Evolutionary conservation across 2,888 invertebrate species (phyloP), one percentile per base, ranked within the genome.

Genomic region (Petrolisthes manimaculis): DNA sequence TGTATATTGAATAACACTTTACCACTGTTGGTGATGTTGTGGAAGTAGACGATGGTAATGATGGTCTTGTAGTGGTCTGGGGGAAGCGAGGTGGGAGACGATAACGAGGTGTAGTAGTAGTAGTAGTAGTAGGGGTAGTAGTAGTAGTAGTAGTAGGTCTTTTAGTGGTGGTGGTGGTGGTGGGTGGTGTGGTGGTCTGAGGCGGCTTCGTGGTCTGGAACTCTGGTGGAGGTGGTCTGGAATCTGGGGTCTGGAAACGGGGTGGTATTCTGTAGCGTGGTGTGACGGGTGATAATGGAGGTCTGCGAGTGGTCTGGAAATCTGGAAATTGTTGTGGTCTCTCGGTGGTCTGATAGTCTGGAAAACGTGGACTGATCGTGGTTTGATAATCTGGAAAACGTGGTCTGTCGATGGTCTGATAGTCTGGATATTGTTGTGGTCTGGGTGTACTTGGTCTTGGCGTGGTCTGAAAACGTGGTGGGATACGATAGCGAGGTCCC

Each of bases 401-500:
- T 37, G 37, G 37, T 37, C 37, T 37, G 37, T 37, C 37, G 37
- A 2, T 37, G 37, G 37, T 37, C 0, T 37, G 37, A 37, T 37
- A 37, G 2, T 37, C 37, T 37, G 37, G 37, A 37, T 1, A 37
- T 1, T 2, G 37, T 37, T 0, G 37, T 37, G 61, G 71, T 71
- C 21, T 21, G n/a, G 71, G 12, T 71, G 71, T 71, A 6, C n/a
- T 71, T 18, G 71, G 71, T n/a, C 6, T n/a, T n/a, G 71, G 21
- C 21, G 71, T n/a, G 14, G 14, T 71, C 6, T 14, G 2, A 21
- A n/a, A 71, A n/a, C 14, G 71, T 1, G 71, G 14, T n/a, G 71
- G 71, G 21, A 71, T 71, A 71, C 71, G 71, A n/a, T n/a, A 71
- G 21, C 71, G 71, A n/a, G 71, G 71, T n/a, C n/a, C 21, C 61